Conservation (phyloP, 2,797 vertebrate genomes). For the Pangasius larnaudii region DNA sequence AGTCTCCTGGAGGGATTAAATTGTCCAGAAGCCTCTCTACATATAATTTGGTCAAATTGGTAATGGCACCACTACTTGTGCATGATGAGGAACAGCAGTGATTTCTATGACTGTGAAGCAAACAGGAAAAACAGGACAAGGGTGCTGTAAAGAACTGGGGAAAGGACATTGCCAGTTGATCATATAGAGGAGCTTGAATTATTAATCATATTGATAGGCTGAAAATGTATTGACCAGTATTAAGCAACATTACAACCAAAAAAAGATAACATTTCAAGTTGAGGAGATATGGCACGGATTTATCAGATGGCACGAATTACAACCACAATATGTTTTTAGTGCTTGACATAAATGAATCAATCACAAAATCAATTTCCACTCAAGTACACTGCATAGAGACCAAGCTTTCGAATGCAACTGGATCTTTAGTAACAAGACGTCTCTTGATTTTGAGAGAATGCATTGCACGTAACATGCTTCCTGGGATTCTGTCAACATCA, state of each 20-base stretch:
- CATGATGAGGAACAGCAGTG: conserved; percentile 54
- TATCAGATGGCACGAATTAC: neutral
- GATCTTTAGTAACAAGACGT: neutral
- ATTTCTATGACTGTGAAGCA: conserved; percentile 61
- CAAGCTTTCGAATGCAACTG: neutral
- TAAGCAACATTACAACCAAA: neutral
- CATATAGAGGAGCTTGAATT: neutral
- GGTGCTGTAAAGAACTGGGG: conserved; percentile 59
- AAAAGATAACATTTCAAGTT: neutral
- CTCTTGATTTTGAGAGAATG: neutral
- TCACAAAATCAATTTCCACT: neutral
- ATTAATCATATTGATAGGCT: neutral
- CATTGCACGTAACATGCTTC: neutral
- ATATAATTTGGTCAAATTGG: conserved; percentile 80
- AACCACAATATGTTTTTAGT: neutral
- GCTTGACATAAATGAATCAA: neutral
- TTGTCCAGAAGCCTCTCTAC: conserved; percentile 85
- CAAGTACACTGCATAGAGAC: neutral
- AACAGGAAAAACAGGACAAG: conserved; percentile 54
- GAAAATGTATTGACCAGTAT: neutral
- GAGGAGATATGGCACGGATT: neutral
- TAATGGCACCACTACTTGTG: conserved; percentile 73
- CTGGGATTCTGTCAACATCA: neutral
- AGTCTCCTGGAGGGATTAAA: conserved; percentile 86
- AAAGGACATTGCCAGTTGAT: neutral